Evolutionary conservation across 1,140 invertebrate species (phyloP).

Genomic region (Chrysomallon squamiferum): DNA sequence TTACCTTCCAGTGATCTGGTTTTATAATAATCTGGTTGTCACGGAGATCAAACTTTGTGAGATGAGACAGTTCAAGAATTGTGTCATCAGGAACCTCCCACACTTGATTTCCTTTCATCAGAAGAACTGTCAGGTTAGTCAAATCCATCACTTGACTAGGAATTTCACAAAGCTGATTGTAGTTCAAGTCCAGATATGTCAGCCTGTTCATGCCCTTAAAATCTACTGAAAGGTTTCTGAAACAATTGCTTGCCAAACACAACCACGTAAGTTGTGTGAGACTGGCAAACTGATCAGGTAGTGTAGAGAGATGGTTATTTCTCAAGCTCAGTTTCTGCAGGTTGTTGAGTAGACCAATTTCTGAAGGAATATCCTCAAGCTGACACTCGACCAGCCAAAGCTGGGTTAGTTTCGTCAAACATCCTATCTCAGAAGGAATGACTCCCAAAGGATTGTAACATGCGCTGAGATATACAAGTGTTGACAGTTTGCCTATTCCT

Average conservation of each 20-base stretch:
- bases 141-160: conserved; percentile 47
- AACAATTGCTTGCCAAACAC: conserved; percentile 50
- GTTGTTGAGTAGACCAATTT: conserved; percentile 45
- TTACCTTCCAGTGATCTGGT: conserved; percentile 55
- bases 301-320: conserved; percentile 36
- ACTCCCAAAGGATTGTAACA: conserved; percentile 51
- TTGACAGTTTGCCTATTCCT: conserved; percentile 39
- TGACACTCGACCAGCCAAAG: conserved; percentile 54
- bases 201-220: conserved; percentile 40
- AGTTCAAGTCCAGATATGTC: conserved; percentile 51
- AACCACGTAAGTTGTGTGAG: conserved; percentile 49
- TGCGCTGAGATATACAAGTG: conserved; percentile 49
- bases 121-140: conserved; percentile 33
- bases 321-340: conserved; percentile 49
- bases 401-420: conserved; percentile 35
- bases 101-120: conserved; percentile 46
- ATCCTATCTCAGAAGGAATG: conserved; percentile 45
- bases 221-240: conserved; percentile 41
- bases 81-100: conserved; percentile 42
- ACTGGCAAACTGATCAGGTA: conserved; percentile 44
- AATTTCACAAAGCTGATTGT: conserved; percentile 43
- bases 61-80: conserved; percentile 42
- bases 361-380: conserved; percentile 41
- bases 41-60: conserved; percentile 54
- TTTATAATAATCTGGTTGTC: conserved; percentile 42